Conservation (phyloP, 1,140 invertebrate species). For the Drosophila insularis region DNA sequence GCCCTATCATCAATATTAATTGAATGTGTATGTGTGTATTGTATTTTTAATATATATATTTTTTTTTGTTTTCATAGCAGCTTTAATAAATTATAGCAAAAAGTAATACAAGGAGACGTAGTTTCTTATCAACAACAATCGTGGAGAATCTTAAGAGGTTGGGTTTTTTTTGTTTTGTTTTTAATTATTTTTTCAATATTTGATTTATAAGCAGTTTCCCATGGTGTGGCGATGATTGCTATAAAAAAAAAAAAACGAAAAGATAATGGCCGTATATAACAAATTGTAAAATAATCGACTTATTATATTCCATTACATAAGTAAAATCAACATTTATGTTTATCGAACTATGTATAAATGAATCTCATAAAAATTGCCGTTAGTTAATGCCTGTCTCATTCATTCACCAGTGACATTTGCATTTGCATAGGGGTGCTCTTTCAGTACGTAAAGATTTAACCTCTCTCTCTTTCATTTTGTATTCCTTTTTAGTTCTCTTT, state of each 20-base stretch:
- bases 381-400: too few species aligned
- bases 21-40: conserved; percentile 39
- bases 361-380: too few species aligned
- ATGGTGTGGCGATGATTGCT: not conserved
- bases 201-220: conserved; percentile 13
- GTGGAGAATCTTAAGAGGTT: conserved; percentile 8
- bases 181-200: not conserved
- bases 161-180: not conserved
- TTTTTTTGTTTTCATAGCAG: conserved; percentile 35
- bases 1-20: not conserved
- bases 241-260: not conserved
- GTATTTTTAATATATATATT: conserved; percentile 40
- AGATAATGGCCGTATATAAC: not conserved
- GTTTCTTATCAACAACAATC: conserved; percentile 11
- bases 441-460: too few species aligned
- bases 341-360: too few species aligned
- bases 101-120: conserved; percentile 25
- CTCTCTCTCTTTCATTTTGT: not conserved
- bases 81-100: conserved; percentile 44
- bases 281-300: too few species aligned
- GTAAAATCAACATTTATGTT: too few species aligned
- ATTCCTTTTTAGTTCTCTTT: not conserved
- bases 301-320: too few species aligned
- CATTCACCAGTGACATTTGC: not conserved
- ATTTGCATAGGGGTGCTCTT: not conserved